These are phyloP conservation scores for Drosophila aldrichi DNA, from an alignment of 2,888 invertebrate species.

Conservation along the genomic window DNA sequence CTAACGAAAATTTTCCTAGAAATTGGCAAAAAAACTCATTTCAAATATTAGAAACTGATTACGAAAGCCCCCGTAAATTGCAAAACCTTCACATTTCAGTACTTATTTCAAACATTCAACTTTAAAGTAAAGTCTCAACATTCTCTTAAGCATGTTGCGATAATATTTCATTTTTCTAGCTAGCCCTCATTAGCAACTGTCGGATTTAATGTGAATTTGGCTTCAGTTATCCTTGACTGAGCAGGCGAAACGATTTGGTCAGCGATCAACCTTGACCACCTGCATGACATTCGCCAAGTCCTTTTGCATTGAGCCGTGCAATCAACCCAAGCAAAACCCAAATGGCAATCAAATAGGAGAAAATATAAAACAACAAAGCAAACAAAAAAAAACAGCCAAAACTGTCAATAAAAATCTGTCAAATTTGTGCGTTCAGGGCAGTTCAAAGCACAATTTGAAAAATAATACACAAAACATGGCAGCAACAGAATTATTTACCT, in stretches of 20 bases:
- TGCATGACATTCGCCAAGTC: constrained; percentile 33
- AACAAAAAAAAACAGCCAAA: background rate
- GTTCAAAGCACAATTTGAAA: constrained; percentile 31
- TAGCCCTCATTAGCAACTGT: constrained; percentile 19
- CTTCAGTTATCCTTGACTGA: constrained; percentile 18
- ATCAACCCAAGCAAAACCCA: constrained; percentile 61
- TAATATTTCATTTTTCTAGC: background rate
- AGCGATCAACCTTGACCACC: constrained; percentile 43
- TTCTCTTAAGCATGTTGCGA: background rate
- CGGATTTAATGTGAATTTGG: constrained; percentile 33
- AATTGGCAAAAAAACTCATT: too few species aligned
- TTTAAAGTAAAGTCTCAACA: background rate
- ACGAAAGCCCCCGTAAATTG: too few species aligned
- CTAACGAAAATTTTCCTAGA: too few species aligned
- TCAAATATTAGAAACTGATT: too few species aligned
- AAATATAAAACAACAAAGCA: too few species aligned
- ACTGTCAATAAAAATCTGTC: constrained; percentile 59
- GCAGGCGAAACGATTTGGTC: constrained; percentile 5
- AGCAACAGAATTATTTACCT: constrained; percentile 4
- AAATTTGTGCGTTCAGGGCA: constrained; percentile 27
- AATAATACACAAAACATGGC: constrained; percentile 8
- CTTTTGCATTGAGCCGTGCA: constrained; percentile 65
- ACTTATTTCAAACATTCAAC: background rate
- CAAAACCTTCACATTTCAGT: background rate
- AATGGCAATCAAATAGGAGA: constrained; percentile 29